These are phyloP conservation scores for Rhinogobio ventralis DNA, from an alignment of 2,797 vertebrate species.

Conservation along the genomic window DNA sequence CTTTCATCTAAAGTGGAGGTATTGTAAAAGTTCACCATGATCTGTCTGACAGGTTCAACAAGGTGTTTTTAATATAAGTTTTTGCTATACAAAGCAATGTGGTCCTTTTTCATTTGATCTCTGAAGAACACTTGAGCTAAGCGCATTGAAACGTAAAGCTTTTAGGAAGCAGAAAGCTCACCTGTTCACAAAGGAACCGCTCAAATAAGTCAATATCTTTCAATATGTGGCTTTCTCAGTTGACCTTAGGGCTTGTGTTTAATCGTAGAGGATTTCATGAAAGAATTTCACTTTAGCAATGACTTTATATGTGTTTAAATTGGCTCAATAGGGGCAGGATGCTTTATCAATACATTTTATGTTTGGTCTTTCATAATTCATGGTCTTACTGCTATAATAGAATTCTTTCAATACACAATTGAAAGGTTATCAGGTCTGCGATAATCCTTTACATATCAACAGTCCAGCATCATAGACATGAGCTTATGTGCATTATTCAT, in stretches of 20 bases:
- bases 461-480: background rate
- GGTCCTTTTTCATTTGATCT: conserved; percentile 9
- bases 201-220: conserved; percentile 35
- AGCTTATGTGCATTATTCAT: conserved; percentile 74
- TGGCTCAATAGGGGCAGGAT: background rate
- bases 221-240: conserved; percentile 14
- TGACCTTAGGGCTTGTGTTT: conserved; percentile 15
- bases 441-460: background rate
- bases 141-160: conserved; percentile 1
- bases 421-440: background rate
- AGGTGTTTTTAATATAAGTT: conserved; percentile 7
- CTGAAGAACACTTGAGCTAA: conserved; percentile 32
- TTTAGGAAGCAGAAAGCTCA: conserved; percentile 16
- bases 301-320: background rate
- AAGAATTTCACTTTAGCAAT: background rate
- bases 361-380: conserved; percentile 21
- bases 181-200: conserved; percentile 28
- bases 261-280: conserved; percentile 23
- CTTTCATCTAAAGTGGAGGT: background rate
- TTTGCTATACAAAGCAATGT: conserved; percentile 2
- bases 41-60: conserved; percentile 1
- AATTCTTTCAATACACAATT: background rate
- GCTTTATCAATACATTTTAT: conserved; percentile 21
- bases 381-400: background rate
- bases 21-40: background rate